These are phyloP conservation scores for Drosophila littoralis DNA, from an alignment of 1,140 invertebrate genomes.

Conservation along the genomic window DNA sequence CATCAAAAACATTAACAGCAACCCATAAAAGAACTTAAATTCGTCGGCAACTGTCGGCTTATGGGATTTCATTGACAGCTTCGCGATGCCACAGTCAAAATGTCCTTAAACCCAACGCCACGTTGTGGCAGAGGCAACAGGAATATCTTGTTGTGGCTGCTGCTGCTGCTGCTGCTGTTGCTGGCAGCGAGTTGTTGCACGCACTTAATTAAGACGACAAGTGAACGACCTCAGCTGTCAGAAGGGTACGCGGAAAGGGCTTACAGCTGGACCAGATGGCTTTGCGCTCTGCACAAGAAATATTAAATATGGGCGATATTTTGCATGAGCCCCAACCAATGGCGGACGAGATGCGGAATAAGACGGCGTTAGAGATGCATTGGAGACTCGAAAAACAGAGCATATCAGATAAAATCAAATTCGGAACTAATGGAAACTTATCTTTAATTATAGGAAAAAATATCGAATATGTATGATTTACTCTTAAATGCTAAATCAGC, in stretches of 20 bases:
- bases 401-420: not conserved
- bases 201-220: conserved; percentile 81
- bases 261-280: conserved; percentile 35
- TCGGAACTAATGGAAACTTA: too few relatives aligned
- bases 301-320: conserved; percentile 62
- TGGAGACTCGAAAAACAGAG: not conserved
- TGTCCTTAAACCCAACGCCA: conserved; percentile 57
- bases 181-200: conserved; percentile 50
- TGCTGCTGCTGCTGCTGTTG: conserved; percentile 28
- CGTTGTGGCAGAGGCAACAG: conserved; percentile 13
- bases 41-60: conserved; percentile 62
- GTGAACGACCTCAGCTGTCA: conserved; percentile 79
- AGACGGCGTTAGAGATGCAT: not conserved
- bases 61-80: conserved; percentile 72
- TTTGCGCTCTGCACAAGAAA: conserved; percentile 34
- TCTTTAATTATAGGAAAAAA: not conserved
- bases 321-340: conserved; percentile 2
- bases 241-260: conserved; percentile 21
- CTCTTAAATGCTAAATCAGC: not conserved
- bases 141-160: conserved; percentile 17
- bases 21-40: conserved; percentile 53
- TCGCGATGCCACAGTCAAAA: conserved; percentile 68
- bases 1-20: conserved; percentile 3
- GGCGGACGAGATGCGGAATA: not conserved
- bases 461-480: not conserved